A percentile compares a stretch with the other conserved stretches of the same genome.
phyloP scores from a whole-genome alignment of 2,888 invertebrate genomes.

The Sesia apiformis region DNA sequence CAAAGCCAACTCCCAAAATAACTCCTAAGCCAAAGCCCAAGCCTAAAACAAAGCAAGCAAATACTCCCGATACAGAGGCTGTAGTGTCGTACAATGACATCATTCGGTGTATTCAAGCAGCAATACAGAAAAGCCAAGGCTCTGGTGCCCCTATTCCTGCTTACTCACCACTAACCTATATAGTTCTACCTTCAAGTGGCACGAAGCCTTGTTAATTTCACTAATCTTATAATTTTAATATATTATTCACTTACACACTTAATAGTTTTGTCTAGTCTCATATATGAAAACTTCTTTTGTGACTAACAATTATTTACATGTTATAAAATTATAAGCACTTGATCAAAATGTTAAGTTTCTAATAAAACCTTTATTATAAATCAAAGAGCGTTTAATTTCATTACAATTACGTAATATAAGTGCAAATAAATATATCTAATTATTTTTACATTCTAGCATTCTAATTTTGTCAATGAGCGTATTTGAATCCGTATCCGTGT shows the following conservation, averaged over 20 bases:
- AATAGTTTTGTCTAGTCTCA: too few species aligned
- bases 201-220: constrained; percentile 30
- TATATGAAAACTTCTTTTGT: too few species aligned
- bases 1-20: neutral
- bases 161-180: constrained; percentile 48
- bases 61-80: constrained; percentile 9
- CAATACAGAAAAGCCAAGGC: constrained; percentile 21
- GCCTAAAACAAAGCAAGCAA: neutral
- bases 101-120: constrained; percentile 46
- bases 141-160: constrained; percentile 14
- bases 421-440: too few species aligned
- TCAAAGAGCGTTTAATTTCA: too few species aligned
- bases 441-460: too few species aligned
- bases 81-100: constrained; percentile 39
- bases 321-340: too few species aligned
- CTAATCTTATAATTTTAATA: neutral
- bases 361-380: too few species aligned
- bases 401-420: too few species aligned
- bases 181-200: constrained; percentile 31
- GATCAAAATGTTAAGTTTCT: too few species aligned
- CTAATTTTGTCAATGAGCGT: too few species aligned
- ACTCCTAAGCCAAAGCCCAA: neutral
- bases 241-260: neutral
- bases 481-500: too few species aligned
- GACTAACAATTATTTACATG: too few species aligned